A percentile compares a stretch with the other conserved stretches of the same genome.
Conservation (phyloP, 1,140 invertebrate genomes). For the Drosophila obscura region DNA sequence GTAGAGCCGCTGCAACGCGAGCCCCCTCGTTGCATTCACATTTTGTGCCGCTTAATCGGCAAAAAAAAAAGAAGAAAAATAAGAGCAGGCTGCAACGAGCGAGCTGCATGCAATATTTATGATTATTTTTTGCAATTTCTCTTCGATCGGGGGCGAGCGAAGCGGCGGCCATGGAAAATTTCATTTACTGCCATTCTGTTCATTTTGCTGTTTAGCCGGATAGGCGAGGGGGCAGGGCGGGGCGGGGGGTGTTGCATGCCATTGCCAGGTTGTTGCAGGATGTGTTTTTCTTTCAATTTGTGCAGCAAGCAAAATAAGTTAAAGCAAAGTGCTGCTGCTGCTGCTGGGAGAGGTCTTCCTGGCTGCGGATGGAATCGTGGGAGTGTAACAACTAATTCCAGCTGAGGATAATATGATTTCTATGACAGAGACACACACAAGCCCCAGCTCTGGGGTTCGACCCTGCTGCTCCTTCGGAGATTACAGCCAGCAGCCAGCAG, state of each 20-base stretch:
- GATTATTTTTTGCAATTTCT: conserved; percentile 62
- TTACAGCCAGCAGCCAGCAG: conserved; percentile 39
- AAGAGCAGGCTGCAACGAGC: conserved; percentile 14
- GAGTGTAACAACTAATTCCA: conserved; percentile 47
- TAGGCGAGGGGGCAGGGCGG: background rate
- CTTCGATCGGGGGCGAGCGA: conserved; percentile 26
- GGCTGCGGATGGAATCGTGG: background rate
- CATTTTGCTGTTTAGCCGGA: conserved; percentile 42
- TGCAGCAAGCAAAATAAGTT: conserved; percentile 13
- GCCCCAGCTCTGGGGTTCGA: background rate
- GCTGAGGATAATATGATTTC: conserved; percentile 49
- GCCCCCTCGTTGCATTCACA: conserved; percentile 31
- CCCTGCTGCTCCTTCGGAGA: conserved; percentile 30
- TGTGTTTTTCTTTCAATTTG: conserved; percentile 52
- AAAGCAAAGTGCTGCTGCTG: conserved; percentile 1
- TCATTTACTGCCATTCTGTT: conserved; percentile 56
- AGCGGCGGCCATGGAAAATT: conserved; percentile 42
- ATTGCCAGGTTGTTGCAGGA: conserved; percentile 11
- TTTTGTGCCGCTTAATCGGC: conserved; percentile 45
- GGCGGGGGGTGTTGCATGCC: background rate
- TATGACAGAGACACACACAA: background rate
- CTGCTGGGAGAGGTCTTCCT: conserved; percentile 2
- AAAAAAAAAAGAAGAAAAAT: conserved; percentile 17
- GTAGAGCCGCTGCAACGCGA: background rate
- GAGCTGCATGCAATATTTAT: conserved; percentile 71